Base-by-base conservation (phyloP, 2,113 vertebrate genomes). In the Nansenia antarctica region DNA sequence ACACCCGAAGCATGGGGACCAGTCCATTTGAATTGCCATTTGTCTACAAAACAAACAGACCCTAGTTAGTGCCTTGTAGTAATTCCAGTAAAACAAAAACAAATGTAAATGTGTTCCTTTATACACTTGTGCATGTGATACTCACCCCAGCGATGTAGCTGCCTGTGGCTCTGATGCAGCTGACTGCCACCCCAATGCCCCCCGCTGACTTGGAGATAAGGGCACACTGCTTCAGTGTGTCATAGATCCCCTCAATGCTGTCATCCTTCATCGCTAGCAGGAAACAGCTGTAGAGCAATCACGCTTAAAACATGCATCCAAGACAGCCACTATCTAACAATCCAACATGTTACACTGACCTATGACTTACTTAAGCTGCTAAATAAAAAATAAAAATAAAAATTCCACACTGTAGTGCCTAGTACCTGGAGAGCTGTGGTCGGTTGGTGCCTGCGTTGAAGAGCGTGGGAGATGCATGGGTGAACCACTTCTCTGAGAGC, bases 371-470 rank as follows among this genome's bases (percentile, higher is more conserved):
- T n/a, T n/a, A n/a, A n/a, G n/a, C n/a, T n/a, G n/a, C n/a, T n/a
- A n/a, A n/a, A n/a, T n/a, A n/a, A n/a, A n/a, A n/a, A n/a, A n/a
- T n/a, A n/a, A n/a, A n/a, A n/a, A n/a, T n/a, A n/a, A n/a, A n/a
- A n/a, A n/a, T n/a, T n/a, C n/a, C n/a, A n/a, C n/a, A n/a, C n/a
- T 64, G 69, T 66, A 29, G 35, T 57, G 57, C 6, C 3, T 3
- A n/a, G n/a, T n/a, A 97, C 97, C 97, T 99, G 75, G 97, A 99
- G 47, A 99, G 92, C 69, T 99, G 97, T 0, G 97, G 95, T n/a
- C 89, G 92, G 87, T 92, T 95, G 82, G 97, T 99, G 53, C 97
- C 97, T 0, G 97, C 96, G 2, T 99, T 99, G 88, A 99, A 99
- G 2, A 99, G 91, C 0, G 97, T 99, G 2, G 97, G 97, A 0